Base-by-base conservation (phyloP, 2,113 vertebrate genomes). In the Rhinolophus sinicus region DNA sequence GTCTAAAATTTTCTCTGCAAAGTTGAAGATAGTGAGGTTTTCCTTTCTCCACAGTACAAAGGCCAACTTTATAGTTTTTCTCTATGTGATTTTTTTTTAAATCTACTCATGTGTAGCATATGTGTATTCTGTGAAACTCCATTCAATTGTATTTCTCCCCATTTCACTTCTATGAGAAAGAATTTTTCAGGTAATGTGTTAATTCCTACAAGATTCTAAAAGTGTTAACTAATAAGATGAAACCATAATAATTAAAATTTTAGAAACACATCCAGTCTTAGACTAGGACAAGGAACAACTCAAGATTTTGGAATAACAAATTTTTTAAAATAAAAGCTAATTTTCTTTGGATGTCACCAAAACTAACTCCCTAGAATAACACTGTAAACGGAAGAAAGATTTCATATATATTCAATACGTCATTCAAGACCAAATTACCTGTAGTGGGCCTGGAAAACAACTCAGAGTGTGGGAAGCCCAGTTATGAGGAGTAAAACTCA, bases 401-500 rank as follows among this genome's bases (percentile, higher is more conserved):
- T 83, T 47, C 24, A 40, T 28, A 38, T 64, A 40, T 35, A 87
- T 30, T 93, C 56, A 62, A 24, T 50, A 82, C 18, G 16, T 60
- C 91, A 93, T 60, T 94, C 28, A 94, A 67, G 50, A 85, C 21
- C 21, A 90, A 60, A 94, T 98, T 99, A 99, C 99, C 99, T 99
- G 99, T 15, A 99, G 98, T 0, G 99, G 99, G 75, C 99, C 99
- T 73, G 99, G 99, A 97, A 99, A 99, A 98, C 99, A 99, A 98
- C 99, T 99, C 50, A 99, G 99, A 0, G 99, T 99, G 96, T 99
- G 99, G 28, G 99, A 99, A 54, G 99, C 99, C 99, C 99, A 99
- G 97, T 99, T 99, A 97, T 99, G 99, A 82, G 99, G 99, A 0
- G 99, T 99, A 97, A 99, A 99, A 98, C 97, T 99, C 99, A 99